Conservation (phyloP, 1,140 invertebrate species). For the Copidosoma floridanum region DNA sequence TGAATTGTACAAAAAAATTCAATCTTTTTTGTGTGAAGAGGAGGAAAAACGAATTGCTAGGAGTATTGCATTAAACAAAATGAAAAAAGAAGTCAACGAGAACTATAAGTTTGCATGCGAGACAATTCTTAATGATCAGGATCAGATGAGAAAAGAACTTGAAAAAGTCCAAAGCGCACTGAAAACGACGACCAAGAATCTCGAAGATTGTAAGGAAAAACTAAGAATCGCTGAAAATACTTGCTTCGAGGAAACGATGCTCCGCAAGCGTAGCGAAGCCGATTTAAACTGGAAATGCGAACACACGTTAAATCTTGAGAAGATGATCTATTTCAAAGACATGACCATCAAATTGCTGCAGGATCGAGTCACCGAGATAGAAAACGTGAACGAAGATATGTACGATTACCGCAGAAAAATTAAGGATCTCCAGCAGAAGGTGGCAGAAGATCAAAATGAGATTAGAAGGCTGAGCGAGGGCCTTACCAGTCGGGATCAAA, state of each 20-base stretch:
- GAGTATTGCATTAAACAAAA: constrained; percentile 56
- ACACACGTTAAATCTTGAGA: constrained; percentile 41
- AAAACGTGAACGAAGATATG: constrained; percentile 44
- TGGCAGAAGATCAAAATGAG: constrained; percentile 38
- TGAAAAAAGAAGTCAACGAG: constrained; percentile 60
- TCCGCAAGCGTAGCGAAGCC: constrained; percentile 20
- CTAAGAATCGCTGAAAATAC: constrained; percentile 63
- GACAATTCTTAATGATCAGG: constrained; percentile 56
- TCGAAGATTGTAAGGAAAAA: constrained; percentile 60
- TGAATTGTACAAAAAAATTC: constrained; percentile 48
- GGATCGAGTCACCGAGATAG: constrained; percentile 44
- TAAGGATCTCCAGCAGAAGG: constrained; percentile 33
- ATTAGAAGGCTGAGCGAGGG: constrained; percentile 45
- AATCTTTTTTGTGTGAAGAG: constrained; percentile 58
- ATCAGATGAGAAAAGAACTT: constrained; percentile 59
- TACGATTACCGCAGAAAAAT: constrained; percentile 41
- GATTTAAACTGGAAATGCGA: constrained; percentile 32
- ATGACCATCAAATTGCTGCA: constrained; percentile 42
- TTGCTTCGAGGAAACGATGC: constrained; percentile 52
- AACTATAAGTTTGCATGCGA: constrained; percentile 61
- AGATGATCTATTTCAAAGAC: constrained; percentile 44
- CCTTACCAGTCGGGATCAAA: constrained; percentile 40
- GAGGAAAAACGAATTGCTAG: constrained; percentile 57
- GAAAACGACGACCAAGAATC: constrained; percentile 59
- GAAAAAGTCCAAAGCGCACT: constrained; percentile 58